Evolutionary conservation across 2,113 vertebrate genomes (phyloP).

Genomic region (Hippotragus niger): DNA sequence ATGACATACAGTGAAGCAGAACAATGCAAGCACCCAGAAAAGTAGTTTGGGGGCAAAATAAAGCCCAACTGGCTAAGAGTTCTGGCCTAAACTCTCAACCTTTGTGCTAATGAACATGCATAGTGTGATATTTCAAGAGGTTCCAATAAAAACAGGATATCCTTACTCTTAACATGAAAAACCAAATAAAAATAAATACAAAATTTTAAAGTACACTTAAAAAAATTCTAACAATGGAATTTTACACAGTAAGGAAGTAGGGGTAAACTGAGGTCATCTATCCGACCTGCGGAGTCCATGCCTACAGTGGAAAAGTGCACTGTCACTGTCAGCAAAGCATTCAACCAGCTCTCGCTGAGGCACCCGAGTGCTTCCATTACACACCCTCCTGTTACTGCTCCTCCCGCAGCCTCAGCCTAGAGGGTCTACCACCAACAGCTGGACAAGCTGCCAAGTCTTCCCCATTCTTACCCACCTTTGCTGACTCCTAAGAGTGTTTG

Average conservation of each 20-base stretch:
- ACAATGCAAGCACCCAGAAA: fast-evolving
- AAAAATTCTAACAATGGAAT: slow-evolving; percentile 36
- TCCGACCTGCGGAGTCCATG: fast-evolving
- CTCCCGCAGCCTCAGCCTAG: background rate
- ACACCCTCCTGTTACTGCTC: background rate
- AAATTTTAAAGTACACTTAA: background rate
- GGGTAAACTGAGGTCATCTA: background rate
- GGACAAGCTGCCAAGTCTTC: background rate
- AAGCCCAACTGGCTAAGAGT: background rate
- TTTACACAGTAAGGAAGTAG: background rate
- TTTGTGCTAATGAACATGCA: background rate
- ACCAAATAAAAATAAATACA: slow-evolving; percentile 13
- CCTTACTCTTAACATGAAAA: slow-evolving; percentile 25
- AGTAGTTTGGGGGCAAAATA: background rate
- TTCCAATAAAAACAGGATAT: slow-evolving; percentile 41
- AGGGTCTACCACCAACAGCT: background rate
- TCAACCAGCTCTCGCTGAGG: background rate
- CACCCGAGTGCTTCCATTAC: background rate
- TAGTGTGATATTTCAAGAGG: background rate
- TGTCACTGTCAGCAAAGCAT: background rate
- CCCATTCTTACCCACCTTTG: background rate
- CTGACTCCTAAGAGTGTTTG: background rate
- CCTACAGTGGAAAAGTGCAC: background rate
- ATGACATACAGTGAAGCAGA: fast-evolving
- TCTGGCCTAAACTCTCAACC: background rate